Conservation (phyloP, 2,888 invertebrate species). For the Tinea pellionella region DNA sequence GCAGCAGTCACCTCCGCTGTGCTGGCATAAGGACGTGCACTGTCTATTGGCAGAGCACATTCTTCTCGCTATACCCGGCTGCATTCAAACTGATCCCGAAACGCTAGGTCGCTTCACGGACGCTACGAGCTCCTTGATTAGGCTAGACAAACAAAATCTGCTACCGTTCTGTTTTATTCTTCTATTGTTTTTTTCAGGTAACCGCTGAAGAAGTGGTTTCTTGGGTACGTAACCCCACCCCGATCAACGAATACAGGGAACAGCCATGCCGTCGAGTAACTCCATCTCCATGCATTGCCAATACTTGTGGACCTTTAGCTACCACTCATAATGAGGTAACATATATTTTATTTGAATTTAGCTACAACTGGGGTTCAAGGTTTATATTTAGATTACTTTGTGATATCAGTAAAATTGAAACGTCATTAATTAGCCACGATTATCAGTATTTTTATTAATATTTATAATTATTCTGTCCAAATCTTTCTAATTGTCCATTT, state of each 20-base stretch:
- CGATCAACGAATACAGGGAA: slow-evolving; percentile 33
- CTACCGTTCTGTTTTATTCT: too few relatives aligned
- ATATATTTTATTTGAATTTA: not conserved
- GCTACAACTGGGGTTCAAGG: not conserved
- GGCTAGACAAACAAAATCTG: too few relatives aligned
- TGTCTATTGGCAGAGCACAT: too few relatives aligned
- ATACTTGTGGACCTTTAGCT: slow-evolving; percentile 26
- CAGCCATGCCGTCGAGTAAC: slow-evolving; percentile 22
- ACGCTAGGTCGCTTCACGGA: too few relatives aligned
- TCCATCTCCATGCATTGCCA: slow-evolving; percentile 18
- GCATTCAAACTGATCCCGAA: too few relatives aligned
- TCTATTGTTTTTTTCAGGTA: slow-evolving; percentile 37
- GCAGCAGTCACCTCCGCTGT: too few relatives aligned
- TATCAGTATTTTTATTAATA: not conserved
- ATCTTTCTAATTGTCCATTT: not conserved
- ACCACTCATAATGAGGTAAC: slow-evolving; percentile 29
- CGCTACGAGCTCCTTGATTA: too few relatives aligned
- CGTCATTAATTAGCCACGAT: not conserved
- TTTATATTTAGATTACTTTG: not conserved
- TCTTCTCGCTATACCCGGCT: not conserved
- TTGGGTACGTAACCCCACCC: slow-evolving; percentile 63
- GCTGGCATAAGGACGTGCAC: too few relatives aligned
- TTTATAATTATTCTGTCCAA: not conserved
- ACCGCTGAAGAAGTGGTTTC: slow-evolving; percentile 53
- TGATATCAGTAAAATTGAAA: not conserved